Conservation (phyloP, 92 coral and sea anemone genomes). For the Porites divaricata region DNA sequence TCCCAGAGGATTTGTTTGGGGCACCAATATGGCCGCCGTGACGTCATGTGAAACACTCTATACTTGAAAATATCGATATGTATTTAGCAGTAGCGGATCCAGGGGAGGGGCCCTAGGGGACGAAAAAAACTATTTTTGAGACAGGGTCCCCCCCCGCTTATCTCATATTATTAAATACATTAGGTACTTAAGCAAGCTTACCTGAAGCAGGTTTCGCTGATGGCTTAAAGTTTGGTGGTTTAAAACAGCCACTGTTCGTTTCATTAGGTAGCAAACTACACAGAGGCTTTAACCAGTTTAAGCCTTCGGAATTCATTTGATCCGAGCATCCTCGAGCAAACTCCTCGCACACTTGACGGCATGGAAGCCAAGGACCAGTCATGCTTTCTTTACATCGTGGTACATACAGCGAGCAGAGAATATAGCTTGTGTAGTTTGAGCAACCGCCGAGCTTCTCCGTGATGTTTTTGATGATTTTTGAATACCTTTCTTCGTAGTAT, state of each 20-base stretch:
- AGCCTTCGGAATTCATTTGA: constrained; percentile 22
- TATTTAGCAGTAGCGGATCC: no score
- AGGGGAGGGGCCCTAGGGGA: no score
- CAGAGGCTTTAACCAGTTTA: constrained; percentile 59
- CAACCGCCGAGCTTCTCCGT: constrained; percentile 29
- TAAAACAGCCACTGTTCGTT: constrained; percentile 29
- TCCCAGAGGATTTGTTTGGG: no score
- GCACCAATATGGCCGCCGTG: no score
- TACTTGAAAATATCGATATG: no score
- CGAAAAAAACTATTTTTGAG: no score
- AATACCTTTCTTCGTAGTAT: background rate
- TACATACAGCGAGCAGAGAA: constrained; percentile 55
- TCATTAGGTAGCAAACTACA: constrained; percentile 42
- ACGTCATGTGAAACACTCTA: no score
- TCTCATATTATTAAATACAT: no score
- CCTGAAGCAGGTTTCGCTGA: background rate
- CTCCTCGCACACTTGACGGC: constrained; percentile 60
- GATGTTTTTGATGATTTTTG: constrained; percentile 3
- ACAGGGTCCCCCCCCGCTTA: no score
- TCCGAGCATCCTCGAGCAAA: constrained; percentile 48
- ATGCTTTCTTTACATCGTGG: constrained; percentile 47
- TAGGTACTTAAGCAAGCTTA: background rate
- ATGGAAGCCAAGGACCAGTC: constrained; percentile 48
- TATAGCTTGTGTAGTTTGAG: constrained; percentile 37
- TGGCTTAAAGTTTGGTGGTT: constrained; percentile 41